Base-by-base conservation (phyloP, 1,140 invertebrate species). In the Drosophila parabipectinata region DNA sequence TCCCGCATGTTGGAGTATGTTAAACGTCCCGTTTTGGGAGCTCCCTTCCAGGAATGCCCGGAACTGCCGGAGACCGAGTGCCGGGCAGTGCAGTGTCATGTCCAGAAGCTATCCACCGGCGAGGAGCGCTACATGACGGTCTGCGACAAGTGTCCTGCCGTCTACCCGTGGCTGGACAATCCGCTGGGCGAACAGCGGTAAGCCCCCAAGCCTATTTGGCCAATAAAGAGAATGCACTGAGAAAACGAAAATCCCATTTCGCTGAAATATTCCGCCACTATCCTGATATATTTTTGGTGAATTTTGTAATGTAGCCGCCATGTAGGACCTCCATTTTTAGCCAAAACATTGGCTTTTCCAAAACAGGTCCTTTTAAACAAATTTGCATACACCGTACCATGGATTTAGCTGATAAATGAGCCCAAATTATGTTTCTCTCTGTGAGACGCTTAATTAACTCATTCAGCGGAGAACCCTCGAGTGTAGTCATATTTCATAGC, bases 111-210 rank as follows among this genome's bases (percentile, higher is more conserved):
- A 12, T 63, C 83, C 44, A 90, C 77, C 18, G 79, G 76, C 15
- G 90, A 92, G 54, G 78, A 56, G 24, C 91, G 92, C 34, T 92
- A 92, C 58, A 92, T 93, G 90, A 91, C 60, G 30, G 91, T 92
- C 15, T 93, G 92, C 66, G 90, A 90, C 63, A 62, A 82, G 44
- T 93, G 92, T 58, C 92, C 92, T 0, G 52, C 54, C 18, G 89
- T 88, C 14, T 93, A 93, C 77, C 92, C 92, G 34, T 93, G 92
- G 92, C 61, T 93, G 53, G 81, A 77, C 18, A 93, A 93, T 84
- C 92, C 92, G 32, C 63, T 91, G 34, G 92, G 92, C 18, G 45
- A 55, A 59, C 51, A 67, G 58, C 50, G 66, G 63, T 85, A 74
- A 58, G 48, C 4, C 30, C n/a, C 1, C 58, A 10, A 5, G 37